Evolutionary conservation across 1,140 invertebrate genomes (phyloP).

Genomic region (Diorhabda carinulata): DNA sequence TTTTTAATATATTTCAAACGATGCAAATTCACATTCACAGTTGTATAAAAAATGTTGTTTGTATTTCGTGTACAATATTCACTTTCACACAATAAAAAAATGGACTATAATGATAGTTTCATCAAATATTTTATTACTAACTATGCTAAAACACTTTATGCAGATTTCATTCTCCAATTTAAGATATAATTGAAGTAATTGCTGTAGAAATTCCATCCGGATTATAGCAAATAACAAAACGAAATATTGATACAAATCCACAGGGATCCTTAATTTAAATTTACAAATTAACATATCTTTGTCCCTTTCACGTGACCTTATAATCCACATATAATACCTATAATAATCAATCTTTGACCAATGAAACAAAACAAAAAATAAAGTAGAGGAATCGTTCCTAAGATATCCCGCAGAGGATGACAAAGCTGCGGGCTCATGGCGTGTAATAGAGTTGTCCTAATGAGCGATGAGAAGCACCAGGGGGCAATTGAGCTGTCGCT

Average conservation of each 20-base stretch:
- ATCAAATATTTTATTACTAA: no score
- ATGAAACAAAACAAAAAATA: not conserved
- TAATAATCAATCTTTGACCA: not conserved
- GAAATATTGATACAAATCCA: not conserved
- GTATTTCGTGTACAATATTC: no score
- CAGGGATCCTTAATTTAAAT: not conserved
- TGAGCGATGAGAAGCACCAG: constrained; percentile 33
- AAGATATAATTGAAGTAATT: no score
- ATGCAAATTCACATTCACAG: no score
- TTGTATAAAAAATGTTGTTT: no score
- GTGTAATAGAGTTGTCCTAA: constrained; percentile 35
- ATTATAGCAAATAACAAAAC: not conserved
- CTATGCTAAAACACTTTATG: no score
- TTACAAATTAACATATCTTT: not conserved
- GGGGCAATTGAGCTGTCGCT: constrained; percentile 19
- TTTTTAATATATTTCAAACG: no score
- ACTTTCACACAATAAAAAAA: no score
- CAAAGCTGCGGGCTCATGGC: constrained; percentile 27
- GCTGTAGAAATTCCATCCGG: no score
- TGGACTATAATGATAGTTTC: no score
- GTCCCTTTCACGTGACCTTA: constrained; percentile 1
- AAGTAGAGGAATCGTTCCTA: not conserved
- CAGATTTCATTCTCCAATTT: no score
- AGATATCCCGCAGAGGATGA: constrained; percentile 27
- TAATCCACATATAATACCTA: not conserved